phyloP scores from a whole-genome alignment of 2,797 vertebrate genomes.

The Acanthurus lineatus region DNA sequence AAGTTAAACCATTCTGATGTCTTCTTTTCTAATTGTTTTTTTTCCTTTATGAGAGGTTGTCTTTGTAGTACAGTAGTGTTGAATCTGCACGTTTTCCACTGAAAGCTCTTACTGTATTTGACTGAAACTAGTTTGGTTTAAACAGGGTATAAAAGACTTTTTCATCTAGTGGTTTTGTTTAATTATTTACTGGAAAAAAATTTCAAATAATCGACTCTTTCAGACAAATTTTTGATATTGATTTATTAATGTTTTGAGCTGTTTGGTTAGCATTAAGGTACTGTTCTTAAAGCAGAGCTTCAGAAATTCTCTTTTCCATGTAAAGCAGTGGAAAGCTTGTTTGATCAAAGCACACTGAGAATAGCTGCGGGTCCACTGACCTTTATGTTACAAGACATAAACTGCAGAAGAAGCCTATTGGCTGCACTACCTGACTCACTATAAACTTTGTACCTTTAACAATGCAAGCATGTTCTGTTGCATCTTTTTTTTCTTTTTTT shows the following conservation, averaged over 20 bases:
- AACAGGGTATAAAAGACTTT: slow-evolving; percentile 94
- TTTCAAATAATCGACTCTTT: slow-evolving; percentile 89
- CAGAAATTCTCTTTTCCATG: slow-evolving; percentile 42
- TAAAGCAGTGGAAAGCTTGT: slow-evolving; percentile 65
- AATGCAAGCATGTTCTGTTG: slow-evolving; percentile 45
- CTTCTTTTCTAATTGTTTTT: slow-evolving; percentile 74
- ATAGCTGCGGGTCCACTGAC: slow-evolving; percentile 80
- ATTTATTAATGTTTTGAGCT: slow-evolving; percentile 74
- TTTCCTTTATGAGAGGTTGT: slow-evolving; percentile 67
- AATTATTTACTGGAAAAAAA: slow-evolving; percentile 80
- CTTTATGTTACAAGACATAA: slow-evolving; percentile 79
- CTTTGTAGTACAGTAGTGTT: slow-evolving; percentile 74
- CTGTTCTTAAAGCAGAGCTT: slow-evolving; percentile 77
- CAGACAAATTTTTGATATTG: slow-evolving; percentile 89
- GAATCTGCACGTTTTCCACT: slow-evolving; percentile 82
- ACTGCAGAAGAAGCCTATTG: slow-evolving; percentile 76
- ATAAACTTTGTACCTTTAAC: slow-evolving; percentile 78
- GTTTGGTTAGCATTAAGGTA: slow-evolving; percentile 90
- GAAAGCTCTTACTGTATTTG: slow-evolving; percentile 86
- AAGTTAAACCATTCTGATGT: slow-evolving; percentile 80
- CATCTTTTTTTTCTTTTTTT: slow-evolving; percentile 25
- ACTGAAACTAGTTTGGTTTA: slow-evolving; percentile 85
- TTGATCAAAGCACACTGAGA: slow-evolving; percentile 94
- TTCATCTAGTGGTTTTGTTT: slow-evolving; percentile 85
- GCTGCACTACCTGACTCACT: slow-evolving; percentile 88